Percentiles rank a stretch among this genome's conserved stretches.
phyloP scores from a whole-genome alignment of 2,888 invertebrate genomes.

The Operophtera brumata region DNA sequence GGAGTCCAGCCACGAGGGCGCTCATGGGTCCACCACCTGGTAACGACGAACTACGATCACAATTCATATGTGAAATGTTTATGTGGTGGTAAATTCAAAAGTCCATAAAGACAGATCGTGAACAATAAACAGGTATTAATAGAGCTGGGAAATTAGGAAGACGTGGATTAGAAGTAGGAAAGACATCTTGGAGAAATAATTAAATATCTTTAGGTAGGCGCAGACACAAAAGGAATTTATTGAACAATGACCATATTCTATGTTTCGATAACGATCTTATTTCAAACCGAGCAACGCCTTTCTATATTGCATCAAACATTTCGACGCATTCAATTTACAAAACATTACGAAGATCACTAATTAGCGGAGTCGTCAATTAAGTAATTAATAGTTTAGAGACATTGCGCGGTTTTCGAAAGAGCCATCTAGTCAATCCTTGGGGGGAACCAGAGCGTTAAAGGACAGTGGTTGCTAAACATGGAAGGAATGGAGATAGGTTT shows the following conservation, averaged over 20 bases:
- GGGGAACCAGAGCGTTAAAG: slow-evolving; percentile 68
- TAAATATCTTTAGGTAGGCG: too few species aligned
- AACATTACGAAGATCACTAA: slow-evolving; percentile 19
- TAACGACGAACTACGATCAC: background rate
- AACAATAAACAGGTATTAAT: too few species aligned
- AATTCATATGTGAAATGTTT: background rate
- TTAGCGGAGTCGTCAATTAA: slow-evolving; percentile 19
- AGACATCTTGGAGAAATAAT: too few species aligned
- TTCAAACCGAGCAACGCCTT: slow-evolving; percentile 1
- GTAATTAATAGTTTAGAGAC: slow-evolving; percentile 31
- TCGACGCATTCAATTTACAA: slow-evolving; percentile 13
- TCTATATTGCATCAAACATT: slow-evolving; percentile 13
- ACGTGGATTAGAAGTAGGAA: too few species aligned
- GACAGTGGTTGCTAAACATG: slow-evolving; percentile 42
- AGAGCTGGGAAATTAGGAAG: too few species aligned
- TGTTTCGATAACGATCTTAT: background rate
- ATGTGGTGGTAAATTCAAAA: too few species aligned
- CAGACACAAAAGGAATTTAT: too few species aligned
- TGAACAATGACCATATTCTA: background rate
- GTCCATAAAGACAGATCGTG: too few species aligned
- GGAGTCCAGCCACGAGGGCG: slow-evolving; percentile 71
- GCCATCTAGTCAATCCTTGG: slow-evolving; percentile 60
- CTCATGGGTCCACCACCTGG: slow-evolving; percentile 73
- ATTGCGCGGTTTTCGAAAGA: slow-evolving; percentile 50
- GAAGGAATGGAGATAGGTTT: slow-evolving; percentile 37